Evolutionary conservation across 1,140 invertebrate species (phyloP).

Genomic region (Drosophila ercepeae): DNA sequence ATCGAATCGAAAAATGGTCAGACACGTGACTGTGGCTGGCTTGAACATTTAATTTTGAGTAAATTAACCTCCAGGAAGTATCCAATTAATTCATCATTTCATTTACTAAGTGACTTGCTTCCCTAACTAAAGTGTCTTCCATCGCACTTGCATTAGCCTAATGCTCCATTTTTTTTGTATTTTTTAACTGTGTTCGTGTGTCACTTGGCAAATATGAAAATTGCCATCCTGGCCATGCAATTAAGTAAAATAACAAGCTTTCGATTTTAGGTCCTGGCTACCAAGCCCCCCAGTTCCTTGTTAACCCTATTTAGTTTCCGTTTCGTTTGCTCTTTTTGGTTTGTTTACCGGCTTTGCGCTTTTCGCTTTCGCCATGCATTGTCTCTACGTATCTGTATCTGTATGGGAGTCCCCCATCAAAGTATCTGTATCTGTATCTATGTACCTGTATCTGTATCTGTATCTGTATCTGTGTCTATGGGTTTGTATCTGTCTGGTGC

Average conservation of each 20-base stretch:
- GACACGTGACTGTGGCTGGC: slow-evolving; percentile 13
- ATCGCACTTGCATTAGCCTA: slow-evolving; percentile 14
- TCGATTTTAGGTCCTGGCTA: slow-evolving; percentile 26
- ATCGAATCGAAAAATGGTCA: slow-evolving; percentile 4
- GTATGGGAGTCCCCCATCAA: not conserved
- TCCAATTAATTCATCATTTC: slow-evolving; percentile 1
- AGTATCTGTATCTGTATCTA: not conserved
- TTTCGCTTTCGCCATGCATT: slow-evolving; percentile 17
- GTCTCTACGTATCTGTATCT: slow-evolving; percentile 5
- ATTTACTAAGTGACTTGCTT: slow-evolving; percentile 2
- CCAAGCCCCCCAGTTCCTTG: not conserved
- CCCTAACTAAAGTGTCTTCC: not conserved
- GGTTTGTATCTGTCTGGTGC: not conserved
- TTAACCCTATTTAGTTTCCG: slow-evolving; percentile 46
- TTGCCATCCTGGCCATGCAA: slow-evolving; percentile 33
- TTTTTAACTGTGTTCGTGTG: not conserved
- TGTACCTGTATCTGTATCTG: not conserved
- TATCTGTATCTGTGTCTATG: not conserved
- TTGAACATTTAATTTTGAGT: not conserved
- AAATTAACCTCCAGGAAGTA: not conserved
- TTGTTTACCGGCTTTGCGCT: slow-evolving; percentile 36
- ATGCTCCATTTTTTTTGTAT: slow-evolving; percentile 13
- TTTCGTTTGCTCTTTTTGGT: slow-evolving; percentile 23
- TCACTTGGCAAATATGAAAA: slow-evolving; percentile 45
- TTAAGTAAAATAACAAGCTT: slow-evolving; percentile 50